Evolutionary conservation across 2,888 invertebrate species (phyloP), one percentile per base, ranked within the genome.

Genomic region (Drosophila prostipennis): DNA sequence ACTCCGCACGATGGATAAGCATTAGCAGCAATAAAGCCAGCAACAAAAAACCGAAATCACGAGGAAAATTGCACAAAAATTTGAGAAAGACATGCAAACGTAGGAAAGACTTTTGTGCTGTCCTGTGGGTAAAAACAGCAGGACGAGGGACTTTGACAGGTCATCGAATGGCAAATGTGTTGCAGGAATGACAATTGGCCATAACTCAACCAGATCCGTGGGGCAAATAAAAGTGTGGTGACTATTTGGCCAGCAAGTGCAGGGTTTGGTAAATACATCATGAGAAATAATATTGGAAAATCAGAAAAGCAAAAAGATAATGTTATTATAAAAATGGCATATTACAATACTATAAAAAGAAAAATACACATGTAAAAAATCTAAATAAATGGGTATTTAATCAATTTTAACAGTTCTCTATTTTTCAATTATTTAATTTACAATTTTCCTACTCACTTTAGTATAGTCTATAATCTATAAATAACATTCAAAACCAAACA

Each of bases 111-210:
- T 63, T 39, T 16, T 52, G 26, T 43, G 10, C 49, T 8, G 19
- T 51, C 43, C 8, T 23, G 14, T 34, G 61, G 56, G 51, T 7
- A 37, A 40, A 39, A 8, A 37, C 8, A n/a, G 7, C 19, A 16
- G 52, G 39, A 26, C 13, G 6, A 37, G 36, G 11, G 43, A 32
- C 55, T 49, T 39, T 55, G 61, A 52, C 70, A 54, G 60, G 54
- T 55, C 54, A 71, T 69, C 54, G 69, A 65, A 42, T 55, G 58
- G 68, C 63, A 70, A 72, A 78, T 78, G 78, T 79, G 76, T 74
- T 73, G 54, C 59, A 67, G 61, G 74, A 79, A 75, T 80, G 72
- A 77, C 84, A 81, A 71, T 76, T 67, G 55, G 73, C 78, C 64
- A 77, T 80, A 78, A 78, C 79, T 78, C 79, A 84, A 77, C 71